Conservation (phyloP, 1,140 invertebrate genomes). For the Andricus grossulariae region DNA sequence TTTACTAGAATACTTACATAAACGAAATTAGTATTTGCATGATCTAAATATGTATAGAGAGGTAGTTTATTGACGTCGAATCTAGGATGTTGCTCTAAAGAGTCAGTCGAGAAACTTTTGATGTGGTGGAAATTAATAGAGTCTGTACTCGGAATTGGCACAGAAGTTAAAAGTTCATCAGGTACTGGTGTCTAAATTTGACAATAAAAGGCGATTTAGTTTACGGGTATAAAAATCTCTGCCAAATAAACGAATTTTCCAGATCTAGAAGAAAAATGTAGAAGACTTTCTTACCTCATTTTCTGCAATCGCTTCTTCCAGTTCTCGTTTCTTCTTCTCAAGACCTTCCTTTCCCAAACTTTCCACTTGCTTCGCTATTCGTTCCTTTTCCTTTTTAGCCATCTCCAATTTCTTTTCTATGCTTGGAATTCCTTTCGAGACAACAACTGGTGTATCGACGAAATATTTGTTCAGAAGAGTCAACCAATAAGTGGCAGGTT, state of each 20-base stretch:
- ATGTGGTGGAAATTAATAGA: slow-evolving; percentile 84
- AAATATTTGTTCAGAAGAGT: slow-evolving; percentile 84
- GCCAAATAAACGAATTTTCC: not conserved
- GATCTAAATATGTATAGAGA: slow-evolving; percentile 86
- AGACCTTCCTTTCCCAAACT: slow-evolving; percentile 83
- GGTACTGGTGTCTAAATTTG: slow-evolving; percentile 79
- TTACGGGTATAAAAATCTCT: too few relatives aligned
- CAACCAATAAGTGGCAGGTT: slow-evolving; percentile 84
- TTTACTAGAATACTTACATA: slow-evolving; percentile 80
- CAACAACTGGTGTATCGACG: slow-evolving; percentile 77
- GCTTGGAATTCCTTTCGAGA: slow-evolving; percentile 78
- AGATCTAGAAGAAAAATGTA: slow-evolving; percentile 33
- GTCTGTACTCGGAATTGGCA: slow-evolving; percentile 82
- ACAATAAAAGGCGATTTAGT: not conserved
- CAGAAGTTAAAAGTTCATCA: slow-evolving; percentile 80
- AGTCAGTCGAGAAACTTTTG: slow-evolving; percentile 77
- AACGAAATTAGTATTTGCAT: slow-evolving; percentile 89
- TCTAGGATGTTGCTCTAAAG: slow-evolving; percentile 75
- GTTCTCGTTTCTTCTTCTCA: slow-evolving; percentile 77
- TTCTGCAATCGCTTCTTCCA: slow-evolving; percentile 83
- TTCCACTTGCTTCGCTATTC: slow-evolving; percentile 81
- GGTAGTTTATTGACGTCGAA: slow-evolving; percentile 83
- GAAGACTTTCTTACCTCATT: slow-evolving; percentile 81
- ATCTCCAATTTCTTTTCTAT: slow-evolving; percentile 78
- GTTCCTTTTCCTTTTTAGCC: slow-evolving; percentile 80